Conservation (phyloP, 2,113 vertebrate species). For the Charadrius vociferus region DNA sequence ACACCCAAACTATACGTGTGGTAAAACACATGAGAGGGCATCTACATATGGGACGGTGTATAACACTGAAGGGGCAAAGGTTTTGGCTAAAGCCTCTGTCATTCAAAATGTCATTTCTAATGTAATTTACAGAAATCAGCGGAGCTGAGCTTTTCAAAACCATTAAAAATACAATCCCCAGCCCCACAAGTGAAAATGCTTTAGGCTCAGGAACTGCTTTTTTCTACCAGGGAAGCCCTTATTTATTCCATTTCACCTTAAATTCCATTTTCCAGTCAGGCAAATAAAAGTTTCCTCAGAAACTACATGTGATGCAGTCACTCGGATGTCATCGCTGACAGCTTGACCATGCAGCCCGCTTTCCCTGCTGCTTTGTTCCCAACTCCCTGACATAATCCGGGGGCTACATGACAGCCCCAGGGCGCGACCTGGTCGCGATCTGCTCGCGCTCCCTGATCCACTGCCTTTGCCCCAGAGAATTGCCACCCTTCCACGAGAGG, state of each 20-base stretch:
- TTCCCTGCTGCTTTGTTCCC: background rate
- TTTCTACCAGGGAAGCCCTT: background rate
- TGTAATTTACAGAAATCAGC: background rate
- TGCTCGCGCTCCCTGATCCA: background rate
- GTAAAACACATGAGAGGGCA: background rate
- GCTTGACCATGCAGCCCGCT: background rate
- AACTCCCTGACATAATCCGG: background rate
- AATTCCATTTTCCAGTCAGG: background rate
- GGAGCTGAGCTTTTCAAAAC: background rate
- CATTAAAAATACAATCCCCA: background rate
- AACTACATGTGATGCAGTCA: background rate
- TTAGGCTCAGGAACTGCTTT: background rate
- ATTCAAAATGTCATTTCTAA: background rate
- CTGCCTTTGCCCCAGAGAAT: background rate
- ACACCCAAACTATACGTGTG: background rate
- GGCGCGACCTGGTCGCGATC: background rate
- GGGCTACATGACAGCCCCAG: accelerated
- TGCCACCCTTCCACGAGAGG: background rate
- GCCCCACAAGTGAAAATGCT: background rate
- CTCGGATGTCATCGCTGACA: background rate
- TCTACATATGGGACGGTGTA: background rate
- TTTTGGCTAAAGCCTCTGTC: background rate
- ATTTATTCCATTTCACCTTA: background rate
- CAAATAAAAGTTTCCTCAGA: background rate
- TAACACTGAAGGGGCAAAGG: background rate